Evolutionary conservation across 1,140 invertebrate species (phyloP).

Genomic region (Drosophila navojoa): DNA sequence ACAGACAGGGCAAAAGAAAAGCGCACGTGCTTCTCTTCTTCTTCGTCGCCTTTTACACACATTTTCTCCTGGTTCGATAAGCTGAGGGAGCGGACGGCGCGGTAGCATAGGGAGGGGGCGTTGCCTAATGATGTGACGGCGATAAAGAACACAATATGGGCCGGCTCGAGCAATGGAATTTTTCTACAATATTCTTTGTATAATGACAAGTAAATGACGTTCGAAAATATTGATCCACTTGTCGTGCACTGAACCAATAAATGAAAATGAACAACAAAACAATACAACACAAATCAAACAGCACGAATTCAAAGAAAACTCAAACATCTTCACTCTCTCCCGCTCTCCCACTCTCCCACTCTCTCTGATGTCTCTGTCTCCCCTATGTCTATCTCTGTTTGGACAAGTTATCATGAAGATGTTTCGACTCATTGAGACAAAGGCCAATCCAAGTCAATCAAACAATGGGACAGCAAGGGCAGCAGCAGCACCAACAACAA

Average conservation of each 20-base stretch:
- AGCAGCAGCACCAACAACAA: constrained; percentile 22
- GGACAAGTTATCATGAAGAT: constrained; percentile 79
- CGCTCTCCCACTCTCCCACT: background rate
- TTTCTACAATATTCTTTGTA: constrained; percentile 24
- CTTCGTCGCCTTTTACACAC: background rate
- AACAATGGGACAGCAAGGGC: constrained; percentile 62
- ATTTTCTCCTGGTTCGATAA: constrained; percentile 8
- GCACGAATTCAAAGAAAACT: constrained; percentile 13
- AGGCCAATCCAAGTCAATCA: constrained; percentile 72
- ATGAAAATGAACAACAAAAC: constrained; percentile 40
- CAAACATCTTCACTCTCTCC: constrained; percentile 2
- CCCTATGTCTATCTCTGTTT: constrained; percentile 39
- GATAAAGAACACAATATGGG: constrained; percentile 60
- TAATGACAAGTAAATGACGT: constrained; percentile 71
- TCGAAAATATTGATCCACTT: constrained; percentile 67
- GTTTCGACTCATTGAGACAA: constrained; percentile 79
- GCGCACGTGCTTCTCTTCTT: constrained; percentile 30
- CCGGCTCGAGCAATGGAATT: constrained; percentile 34
- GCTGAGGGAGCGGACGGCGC: constrained; percentile 2
- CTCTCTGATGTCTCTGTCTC: background rate
- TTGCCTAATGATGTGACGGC: constrained; percentile 67
- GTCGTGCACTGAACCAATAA: constrained; percentile 67
- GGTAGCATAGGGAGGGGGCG: constrained; percentile 23
- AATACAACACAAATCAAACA: constrained; percentile 55
- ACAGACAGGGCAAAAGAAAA: constrained; percentile 29